Evolutionary conservation across 2,113 vertebrate genomes (phyloP).

Genomic region (Sminthopsis crassicaudata): DNA sequence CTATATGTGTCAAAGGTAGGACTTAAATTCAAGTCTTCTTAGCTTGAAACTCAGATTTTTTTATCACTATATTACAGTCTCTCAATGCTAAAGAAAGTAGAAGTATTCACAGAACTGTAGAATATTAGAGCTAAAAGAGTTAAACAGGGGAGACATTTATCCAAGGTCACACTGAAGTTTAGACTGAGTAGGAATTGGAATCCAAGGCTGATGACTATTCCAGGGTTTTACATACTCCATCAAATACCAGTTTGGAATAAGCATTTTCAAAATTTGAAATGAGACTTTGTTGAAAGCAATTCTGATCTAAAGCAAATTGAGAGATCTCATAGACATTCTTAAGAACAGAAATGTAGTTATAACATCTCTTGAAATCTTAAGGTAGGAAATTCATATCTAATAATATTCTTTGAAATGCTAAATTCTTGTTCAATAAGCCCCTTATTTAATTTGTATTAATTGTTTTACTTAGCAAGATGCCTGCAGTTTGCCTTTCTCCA

Average conservation of each 20-base stretch:
- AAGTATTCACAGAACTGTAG: background rate
- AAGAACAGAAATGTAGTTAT: background rate
- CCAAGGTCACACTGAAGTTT: background rate
- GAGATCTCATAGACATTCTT: background rate
- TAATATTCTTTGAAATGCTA: background rate
- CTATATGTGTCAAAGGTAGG: background rate
- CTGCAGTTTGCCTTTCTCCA: background rate
- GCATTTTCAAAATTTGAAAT: background rate
- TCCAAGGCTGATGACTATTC: background rate
- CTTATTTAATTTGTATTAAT: background rate
- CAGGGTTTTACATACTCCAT: background rate
- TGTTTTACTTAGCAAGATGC: background rate
- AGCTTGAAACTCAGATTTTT: background rate
- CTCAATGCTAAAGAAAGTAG: background rate
- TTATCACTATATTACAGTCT: background rate
- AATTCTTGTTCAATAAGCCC: too few species aligned
- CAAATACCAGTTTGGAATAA: background rate
- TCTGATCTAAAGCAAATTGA: background rate
- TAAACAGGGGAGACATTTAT: background rate
- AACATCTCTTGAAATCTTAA: background rate
- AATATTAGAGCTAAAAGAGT: background rate
- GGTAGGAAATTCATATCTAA: background rate
- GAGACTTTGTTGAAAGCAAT: background rate
- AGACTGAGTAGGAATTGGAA: background rate
- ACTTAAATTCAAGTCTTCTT: background rate